Evolutionary conservation across 1,140 invertebrate genomes (phyloP).

Genomic region (Parapsyche elsis): DNA sequence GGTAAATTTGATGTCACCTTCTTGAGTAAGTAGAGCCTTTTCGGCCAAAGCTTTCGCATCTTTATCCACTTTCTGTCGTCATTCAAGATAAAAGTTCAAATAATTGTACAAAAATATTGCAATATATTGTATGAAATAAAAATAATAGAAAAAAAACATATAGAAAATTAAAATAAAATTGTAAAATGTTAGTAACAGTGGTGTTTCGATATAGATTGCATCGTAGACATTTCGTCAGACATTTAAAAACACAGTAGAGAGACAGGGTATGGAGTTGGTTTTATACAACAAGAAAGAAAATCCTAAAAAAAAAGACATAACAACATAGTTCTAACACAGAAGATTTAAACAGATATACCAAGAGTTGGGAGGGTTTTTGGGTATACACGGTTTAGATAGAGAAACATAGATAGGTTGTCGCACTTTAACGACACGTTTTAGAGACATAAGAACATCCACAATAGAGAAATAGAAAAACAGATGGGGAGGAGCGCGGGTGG

Average conservation of each 20-base stretch:
- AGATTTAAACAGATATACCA: neutral
- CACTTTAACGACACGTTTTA: neutral
- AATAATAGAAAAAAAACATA: neutral
- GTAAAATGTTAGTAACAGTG: conserved; percentile 22
- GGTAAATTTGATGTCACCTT: conserved; percentile 61
- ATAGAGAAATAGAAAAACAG: neutral
- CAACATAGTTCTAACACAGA: neutral
- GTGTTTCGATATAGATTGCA: conserved; percentile 25
- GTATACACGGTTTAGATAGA: neutral
- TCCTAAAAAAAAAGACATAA: neutral
- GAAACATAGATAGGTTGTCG: neutral
- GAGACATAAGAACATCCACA: conserved; percentile 15
- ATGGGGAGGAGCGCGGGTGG: neutral
- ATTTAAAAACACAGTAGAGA: neutral
- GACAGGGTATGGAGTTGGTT: neutral
- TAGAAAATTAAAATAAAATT: conserved; percentile 16
- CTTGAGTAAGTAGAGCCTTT: conserved; percentile 59
- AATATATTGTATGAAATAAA: neutral
- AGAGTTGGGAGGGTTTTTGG: neutral
- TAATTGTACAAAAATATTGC: neutral
- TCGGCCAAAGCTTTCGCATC: conserved; percentile 54
- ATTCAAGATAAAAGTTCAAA: neutral
- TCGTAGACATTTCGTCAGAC: neutral
- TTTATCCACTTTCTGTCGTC: conserved; percentile 45
- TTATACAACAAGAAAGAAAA: neutral